Conservation (phyloP, 2,888 invertebrate species). For the Epirrita christyi region DNA sequence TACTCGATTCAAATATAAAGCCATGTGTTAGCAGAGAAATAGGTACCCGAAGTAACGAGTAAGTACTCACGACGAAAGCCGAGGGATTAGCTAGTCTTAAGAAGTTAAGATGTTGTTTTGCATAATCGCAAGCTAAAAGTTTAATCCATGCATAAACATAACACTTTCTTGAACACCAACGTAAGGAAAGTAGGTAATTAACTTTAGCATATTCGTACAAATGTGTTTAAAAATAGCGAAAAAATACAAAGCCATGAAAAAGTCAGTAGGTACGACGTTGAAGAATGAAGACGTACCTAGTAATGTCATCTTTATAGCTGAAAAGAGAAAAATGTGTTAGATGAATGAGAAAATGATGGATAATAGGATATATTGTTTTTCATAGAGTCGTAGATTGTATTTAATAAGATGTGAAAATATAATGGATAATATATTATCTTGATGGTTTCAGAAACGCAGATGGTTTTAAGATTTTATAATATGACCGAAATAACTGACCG, state of each 20-base stretch:
- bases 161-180: slow-evolving; percentile 9
- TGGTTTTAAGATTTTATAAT: too few relatives aligned
- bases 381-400: too few relatives aligned
- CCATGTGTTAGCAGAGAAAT: too few relatives aligned
- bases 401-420: too few relatives aligned
- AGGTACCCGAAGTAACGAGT: background rate
- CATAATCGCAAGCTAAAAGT: slow-evolving; percentile 32
- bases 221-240: too few relatives aligned
- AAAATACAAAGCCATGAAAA: background rate
- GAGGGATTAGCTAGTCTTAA: slow-evolving; percentile 18
- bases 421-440: too few relatives aligned
- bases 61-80: slow-evolving; percentile 17
- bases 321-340: slow-evolving; percentile 54
- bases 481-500: too few relatives aligned
- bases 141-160: slow-evolving; percentile 32
- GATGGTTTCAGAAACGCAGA: too few relatives aligned
- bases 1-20: too few relatives aligned
- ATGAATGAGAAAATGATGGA: slow-evolving; percentile 10
- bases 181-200: slow-evolving; percentile 14
- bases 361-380: too few relatives aligned
- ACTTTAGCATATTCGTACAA: background rate
- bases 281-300: slow-evolving; percentile 66
- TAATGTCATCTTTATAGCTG: slow-evolving; percentile 77
- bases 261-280: slow-evolving; percentile 1
- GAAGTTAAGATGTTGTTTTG: slow-evolving; percentile 7